Conservation (phyloP, 2,797 vertebrate species). For the Poecilia gillii region DNA sequence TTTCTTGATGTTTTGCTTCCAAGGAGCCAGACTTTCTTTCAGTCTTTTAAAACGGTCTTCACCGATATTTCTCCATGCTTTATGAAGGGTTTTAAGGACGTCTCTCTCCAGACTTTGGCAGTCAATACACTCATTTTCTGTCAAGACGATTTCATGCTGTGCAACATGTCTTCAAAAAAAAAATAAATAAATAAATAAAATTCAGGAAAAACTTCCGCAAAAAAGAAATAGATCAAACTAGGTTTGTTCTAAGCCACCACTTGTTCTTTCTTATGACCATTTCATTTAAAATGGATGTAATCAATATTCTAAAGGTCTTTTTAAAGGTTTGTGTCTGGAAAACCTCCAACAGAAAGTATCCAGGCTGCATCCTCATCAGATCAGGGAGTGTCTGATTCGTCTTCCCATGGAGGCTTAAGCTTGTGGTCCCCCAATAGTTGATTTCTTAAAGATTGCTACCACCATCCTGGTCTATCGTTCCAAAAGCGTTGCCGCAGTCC, state of each 20-base stretch:
- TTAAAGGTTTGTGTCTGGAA: not conserved
- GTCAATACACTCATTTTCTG: not conserved
- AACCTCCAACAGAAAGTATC: too few relatives aligned
- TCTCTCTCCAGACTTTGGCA: not conserved
- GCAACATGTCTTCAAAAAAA: not conserved
- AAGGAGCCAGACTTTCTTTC: not conserved
- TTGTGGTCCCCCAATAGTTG: not conserved
- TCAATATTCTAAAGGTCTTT: not conserved
- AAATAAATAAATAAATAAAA: not conserved
- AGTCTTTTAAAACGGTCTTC: not conserved
- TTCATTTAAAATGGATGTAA: not conserved
- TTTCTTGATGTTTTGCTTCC: constrained; percentile 1
- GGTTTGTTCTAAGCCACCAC: not conserved
- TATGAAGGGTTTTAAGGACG: not conserved
- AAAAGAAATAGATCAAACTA: not conserved
- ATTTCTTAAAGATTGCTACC: not conserved
- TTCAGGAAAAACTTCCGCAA: not conserved
- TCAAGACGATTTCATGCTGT: not conserved
- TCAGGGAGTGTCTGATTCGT: too few relatives aligned
- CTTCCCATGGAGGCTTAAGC: not conserved
- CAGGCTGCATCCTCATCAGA: too few relatives aligned
- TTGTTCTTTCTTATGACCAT: not conserved
- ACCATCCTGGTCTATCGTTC: not conserved
- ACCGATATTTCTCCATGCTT: not conserved
- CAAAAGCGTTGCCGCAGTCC: not conserved